Conservation (phyloP, 2,113 vertebrate species). For the Ameiurus melas region DNA sequence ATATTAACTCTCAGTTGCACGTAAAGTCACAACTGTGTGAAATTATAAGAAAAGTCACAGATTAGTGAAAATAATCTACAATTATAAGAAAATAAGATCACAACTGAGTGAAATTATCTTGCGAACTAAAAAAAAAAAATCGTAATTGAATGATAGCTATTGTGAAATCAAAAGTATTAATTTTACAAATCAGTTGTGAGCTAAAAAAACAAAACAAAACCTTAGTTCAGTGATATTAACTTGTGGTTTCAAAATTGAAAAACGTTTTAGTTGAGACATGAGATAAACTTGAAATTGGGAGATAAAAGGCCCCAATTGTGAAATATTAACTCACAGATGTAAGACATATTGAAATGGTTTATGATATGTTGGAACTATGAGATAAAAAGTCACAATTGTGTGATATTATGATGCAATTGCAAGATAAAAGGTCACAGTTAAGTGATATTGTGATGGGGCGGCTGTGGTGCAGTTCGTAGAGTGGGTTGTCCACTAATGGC, state of each 20-base stretch:
- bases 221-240: too few relatives aligned
- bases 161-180: neutral
- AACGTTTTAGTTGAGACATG: too few relatives aligned
- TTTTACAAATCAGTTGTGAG: neutral
- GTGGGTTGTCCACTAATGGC: too few relatives aligned
- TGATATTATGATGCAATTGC: neutral
- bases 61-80: neutral
- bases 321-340: neutral
- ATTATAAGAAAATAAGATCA: neutral
- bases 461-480: too few relatives aligned
- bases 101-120: neutral
- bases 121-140: too few relatives aligned
- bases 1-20: neutral
- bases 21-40: neutral
- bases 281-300: too few relatives aligned
- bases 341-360: too few relatives aligned
- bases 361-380: too few relatives aligned
- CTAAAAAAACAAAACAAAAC: too few relatives aligned
- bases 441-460: too few relatives aligned
- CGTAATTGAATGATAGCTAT: neutral
- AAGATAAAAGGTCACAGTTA: neutral
- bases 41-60: neutral
- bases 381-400: neutral
- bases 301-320: neutral
- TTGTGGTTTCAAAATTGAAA: too few relatives aligned